Conservation (phyloP, 2,888 invertebrate genomes). For the Ophion ventricosus region DNA sequence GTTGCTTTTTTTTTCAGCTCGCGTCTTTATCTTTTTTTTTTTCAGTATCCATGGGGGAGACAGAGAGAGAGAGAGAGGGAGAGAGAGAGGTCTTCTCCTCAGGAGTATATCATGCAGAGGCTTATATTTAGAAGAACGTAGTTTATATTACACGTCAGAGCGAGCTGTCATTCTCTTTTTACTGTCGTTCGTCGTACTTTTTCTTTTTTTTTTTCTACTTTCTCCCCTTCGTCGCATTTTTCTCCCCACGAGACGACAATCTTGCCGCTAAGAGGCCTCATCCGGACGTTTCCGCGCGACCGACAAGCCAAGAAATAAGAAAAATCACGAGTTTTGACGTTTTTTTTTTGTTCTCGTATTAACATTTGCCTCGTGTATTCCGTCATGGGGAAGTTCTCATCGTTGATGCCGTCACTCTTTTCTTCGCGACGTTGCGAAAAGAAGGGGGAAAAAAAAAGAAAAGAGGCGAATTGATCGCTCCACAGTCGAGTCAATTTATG, state of each 20-base stretch:
- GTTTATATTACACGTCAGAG: slow-evolving; percentile 42
- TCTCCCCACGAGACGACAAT: slow-evolving; percentile 3
- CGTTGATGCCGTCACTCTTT: slow-evolving; percentile 25
- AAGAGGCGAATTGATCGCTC: neutral
- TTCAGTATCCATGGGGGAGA: slow-evolving; percentile 30
- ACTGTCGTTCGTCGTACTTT: slow-evolving; percentile 24
- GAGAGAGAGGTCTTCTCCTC: neutral
- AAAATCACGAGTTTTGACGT: slow-evolving; percentile 41
- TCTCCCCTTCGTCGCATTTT: slow-evolving; percentile 2
- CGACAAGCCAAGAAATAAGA: slow-evolving; percentile 15
- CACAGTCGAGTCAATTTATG: slow-evolving; percentile 24
- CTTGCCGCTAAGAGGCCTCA: slow-evolving; percentile 11
- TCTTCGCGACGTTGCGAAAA: slow-evolving; percentile 9
- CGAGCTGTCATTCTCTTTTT: slow-evolving; percentile 43
- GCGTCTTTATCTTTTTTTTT: slow-evolving; percentile 11
- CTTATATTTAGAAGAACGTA: slow-evolving; percentile 46
- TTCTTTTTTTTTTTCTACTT: slow-evolving; percentile 14
- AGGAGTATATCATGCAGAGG: slow-evolving; percentile 28
- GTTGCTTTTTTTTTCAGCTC: slow-evolving; percentile 14
- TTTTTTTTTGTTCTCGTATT: slow-evolving; percentile 14
- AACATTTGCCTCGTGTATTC: neutral
- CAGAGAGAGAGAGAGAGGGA: too few species aligned
- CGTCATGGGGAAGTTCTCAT: neutral
- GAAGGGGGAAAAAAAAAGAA: neutral
- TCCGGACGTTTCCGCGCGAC: slow-evolving; percentile 13